Conservation (phyloP, 1,140 invertebrate genomes). For the Drosophila teissieri region DNA sequence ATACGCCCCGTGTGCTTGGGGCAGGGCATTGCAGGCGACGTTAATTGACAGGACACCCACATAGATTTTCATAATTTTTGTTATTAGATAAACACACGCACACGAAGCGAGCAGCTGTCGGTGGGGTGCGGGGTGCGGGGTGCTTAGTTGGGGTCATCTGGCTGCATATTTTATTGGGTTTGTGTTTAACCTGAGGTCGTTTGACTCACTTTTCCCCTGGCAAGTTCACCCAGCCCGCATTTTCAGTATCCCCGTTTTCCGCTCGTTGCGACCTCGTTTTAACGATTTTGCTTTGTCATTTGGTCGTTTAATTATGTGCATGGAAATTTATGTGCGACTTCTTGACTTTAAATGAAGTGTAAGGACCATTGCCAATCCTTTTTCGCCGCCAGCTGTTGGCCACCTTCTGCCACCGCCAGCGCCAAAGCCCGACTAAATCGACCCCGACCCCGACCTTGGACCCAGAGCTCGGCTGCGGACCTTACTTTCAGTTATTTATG, state of each 20-base stretch:
- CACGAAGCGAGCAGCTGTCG: conserved; percentile 7
- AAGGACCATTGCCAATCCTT: conserved; percentile 73
- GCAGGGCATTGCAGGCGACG: conserved; percentile 33
- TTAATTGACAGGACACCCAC: conserved; percentile 68
- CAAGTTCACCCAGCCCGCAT: not conserved
- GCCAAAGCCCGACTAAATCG: not conserved
- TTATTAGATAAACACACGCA: conserved; percentile 54
- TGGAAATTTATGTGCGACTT: conserved; percentile 82
- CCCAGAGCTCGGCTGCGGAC: conserved; percentile 24
- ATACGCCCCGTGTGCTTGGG: conserved; percentile 54
- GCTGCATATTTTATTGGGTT: conserved; percentile 76
- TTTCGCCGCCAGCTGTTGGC: conserved; percentile 70
- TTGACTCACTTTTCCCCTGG: not conserved
- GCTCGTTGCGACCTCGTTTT: conserved; percentile 67
- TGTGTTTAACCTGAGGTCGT: conserved; percentile 29
- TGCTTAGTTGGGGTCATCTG: conserved; percentile 43
- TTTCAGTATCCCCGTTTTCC: not conserved
- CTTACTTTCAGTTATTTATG: conserved; percentile 63
- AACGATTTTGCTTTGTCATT: conserved; percentile 83
- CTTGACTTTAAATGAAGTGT: conserved; percentile 83
- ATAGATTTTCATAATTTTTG: conserved; percentile 78
- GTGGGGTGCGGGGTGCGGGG: not conserved
- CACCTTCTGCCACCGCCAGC: not conserved
- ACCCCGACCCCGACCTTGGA: conserved; percentile 36
- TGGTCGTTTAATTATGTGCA: conserved; percentile 81